Conservation (phyloP, 2,888 invertebrate genomes). For the Pyrrhosoma nymphula region DNA sequence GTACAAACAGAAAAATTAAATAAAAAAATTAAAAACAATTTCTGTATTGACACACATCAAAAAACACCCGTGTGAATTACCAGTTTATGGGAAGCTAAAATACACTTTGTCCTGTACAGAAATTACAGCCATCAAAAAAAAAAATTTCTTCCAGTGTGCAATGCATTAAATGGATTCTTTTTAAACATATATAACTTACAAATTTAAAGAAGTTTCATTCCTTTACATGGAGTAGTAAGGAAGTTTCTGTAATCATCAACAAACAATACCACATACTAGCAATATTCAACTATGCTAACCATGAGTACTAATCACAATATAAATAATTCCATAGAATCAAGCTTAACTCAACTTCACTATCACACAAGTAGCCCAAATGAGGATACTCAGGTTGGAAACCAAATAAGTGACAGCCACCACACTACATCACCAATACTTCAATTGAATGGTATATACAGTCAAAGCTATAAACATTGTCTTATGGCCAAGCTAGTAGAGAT, state of each 20-base stretch:
- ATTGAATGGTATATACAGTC: constrained; percentile 64
- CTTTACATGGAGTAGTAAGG: neutral
- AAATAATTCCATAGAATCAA: constrained; percentile 35
- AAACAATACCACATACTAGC: constrained; percentile 26
- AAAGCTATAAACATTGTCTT: constrained; percentile 63
- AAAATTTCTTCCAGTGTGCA: neutral
- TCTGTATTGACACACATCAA: constrained; percentile 53
- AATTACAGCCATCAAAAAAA: constrained; percentile 21
- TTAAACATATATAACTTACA: constrained; percentile 10
- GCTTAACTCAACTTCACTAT: constrained; percentile 42
- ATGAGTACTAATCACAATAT: constrained; percentile 32
- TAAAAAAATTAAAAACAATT: constrained; percentile 22
- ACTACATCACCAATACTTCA: constrained; percentile 54
- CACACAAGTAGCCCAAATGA: constrained; percentile 39
- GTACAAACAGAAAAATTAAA: constrained; percentile 29
- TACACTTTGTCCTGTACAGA: constrained; percentile 26
- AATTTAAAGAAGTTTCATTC: constrained; percentile 14
- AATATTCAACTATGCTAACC: constrained; percentile 31
- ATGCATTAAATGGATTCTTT: neutral
- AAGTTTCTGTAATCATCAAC: neutral
- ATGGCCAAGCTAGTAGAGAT: constrained; percentile 65
- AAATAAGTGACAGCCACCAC: constrained; percentile 65
- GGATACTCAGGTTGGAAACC: constrained; percentile 4
- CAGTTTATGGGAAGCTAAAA: constrained; percentile 9
- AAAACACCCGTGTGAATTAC: constrained; percentile 23